Evolutionary conservation across 2,888 invertebrate genomes (phyloP).

Genomic region (Lycocerus yunnanus): DNA sequence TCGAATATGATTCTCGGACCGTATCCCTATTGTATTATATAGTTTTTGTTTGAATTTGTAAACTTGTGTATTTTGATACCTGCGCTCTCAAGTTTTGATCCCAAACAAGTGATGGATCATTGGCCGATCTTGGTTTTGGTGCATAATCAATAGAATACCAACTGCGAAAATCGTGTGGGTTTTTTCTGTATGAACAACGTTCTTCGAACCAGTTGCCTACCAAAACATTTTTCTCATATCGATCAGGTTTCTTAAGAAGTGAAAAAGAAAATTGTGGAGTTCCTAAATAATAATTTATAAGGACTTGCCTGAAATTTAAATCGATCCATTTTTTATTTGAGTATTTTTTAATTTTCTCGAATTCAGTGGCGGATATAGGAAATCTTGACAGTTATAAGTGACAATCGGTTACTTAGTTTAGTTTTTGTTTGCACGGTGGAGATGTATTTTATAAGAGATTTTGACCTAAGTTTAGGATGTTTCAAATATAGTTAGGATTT

Average conservation of each 20-base stretch:
- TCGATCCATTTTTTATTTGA: not conserved
- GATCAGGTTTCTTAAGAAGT: not conserved
- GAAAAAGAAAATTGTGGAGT: not conserved
- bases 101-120: constrained; percentile 16
- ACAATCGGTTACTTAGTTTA: not conserved
- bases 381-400: not conserved
- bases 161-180: constrained; percentile 14
- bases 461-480: no score
- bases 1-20: constrained; percentile 20
- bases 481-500: no score
- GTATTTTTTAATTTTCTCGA: not conserved
- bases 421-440: not conserved
- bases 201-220: constrained; percentile 21
- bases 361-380: not conserved
- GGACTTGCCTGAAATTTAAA: not conserved
- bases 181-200: constrained; percentile 5
- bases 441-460: no score
- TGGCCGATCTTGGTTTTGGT: constrained; percentile 11
- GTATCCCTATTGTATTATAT: constrained; percentile 14
- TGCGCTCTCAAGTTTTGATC: constrained; percentile 6
- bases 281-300: not conserved
- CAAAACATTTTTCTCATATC: constrained; percentile 9
- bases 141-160: constrained; percentile 9
- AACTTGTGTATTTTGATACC: not conserved
- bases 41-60: not conserved